phyloP scores from a whole-genome alignment of 2,113 vertebrate genomes.

The Empidonax alnorum region DNA sequence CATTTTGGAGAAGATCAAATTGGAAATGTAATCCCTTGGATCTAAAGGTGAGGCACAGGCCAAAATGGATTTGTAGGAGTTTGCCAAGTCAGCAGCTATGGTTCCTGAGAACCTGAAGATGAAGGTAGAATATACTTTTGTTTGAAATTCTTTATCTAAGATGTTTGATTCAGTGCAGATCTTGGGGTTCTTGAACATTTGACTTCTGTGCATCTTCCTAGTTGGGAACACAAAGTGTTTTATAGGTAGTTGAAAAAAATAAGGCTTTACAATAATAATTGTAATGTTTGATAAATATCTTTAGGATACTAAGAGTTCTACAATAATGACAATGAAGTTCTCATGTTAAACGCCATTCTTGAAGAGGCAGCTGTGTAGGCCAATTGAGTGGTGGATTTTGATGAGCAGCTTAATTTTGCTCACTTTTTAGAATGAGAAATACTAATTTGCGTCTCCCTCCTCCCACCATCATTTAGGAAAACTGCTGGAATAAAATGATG shows the following conservation, averaged over 20 bases:
- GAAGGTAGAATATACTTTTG: background rate
- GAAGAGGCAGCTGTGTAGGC: background rate
- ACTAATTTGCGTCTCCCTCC: background rate
- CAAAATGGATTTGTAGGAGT: background rate
- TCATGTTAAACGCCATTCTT: background rate
- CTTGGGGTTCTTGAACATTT: background rate
- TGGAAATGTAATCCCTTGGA: background rate
- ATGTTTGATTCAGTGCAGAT: background rate
- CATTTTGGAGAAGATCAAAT: background rate
- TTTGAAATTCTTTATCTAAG: background rate
- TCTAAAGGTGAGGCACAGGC: background rate
- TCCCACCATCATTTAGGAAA: background rate
- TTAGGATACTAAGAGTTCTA: background rate
- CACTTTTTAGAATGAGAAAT: background rate
- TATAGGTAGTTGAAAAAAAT: background rate
- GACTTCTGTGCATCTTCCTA: background rate
- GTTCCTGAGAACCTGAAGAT: background rate
- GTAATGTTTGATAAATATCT: background rate
- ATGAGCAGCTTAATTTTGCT: background rate
- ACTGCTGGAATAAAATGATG: background rate
- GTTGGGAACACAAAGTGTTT: background rate
- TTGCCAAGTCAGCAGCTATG: background rate
- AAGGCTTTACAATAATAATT: background rate
- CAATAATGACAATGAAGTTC: rapidly evolving
- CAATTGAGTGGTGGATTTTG: background rate